Conservation (phyloP, 2,888 invertebrate genomes). For the Tricholauxania praeusta region DNA sequence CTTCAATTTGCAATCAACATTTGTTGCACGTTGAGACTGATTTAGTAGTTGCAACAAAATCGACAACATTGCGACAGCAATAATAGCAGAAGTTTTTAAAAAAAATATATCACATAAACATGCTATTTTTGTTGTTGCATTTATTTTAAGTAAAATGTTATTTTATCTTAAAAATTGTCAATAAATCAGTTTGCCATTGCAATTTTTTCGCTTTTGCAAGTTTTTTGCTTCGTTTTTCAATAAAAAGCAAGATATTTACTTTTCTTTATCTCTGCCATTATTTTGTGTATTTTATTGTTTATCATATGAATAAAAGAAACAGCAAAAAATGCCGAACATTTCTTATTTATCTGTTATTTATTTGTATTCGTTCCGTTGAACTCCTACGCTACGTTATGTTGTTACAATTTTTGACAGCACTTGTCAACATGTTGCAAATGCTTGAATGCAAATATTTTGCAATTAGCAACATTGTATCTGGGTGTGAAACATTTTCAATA, state of each 20-base stretch:
- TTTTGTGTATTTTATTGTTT: constrained; percentile 1
- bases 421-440: no score
- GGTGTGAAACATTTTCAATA: no score
- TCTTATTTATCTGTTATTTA: no score
- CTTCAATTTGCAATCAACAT: background rate
- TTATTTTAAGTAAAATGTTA: background rate
- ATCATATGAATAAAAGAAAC: background rate
- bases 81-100: background rate
- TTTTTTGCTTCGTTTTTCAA: background rate
- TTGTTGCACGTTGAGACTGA: constrained; percentile 4
- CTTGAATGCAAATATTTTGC: no score
- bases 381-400: no score
- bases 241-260: background rate
- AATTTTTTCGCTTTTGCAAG: no score
- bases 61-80: constrained; percentile 1
- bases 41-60: constrained; percentile 3
- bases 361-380: no score
- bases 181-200: background rate
- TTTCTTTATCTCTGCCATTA: background rate
- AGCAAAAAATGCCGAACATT: background rate
- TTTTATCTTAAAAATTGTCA: background rate
- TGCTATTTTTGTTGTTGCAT: background rate
- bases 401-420: no score
- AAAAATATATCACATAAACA: background rate
- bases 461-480: no score